Evolutionary conservation across 2,113 vertebrate species (phyloP), one percentile per base, ranked within the genome.

Genomic region (Scopus umbretta): DNA sequence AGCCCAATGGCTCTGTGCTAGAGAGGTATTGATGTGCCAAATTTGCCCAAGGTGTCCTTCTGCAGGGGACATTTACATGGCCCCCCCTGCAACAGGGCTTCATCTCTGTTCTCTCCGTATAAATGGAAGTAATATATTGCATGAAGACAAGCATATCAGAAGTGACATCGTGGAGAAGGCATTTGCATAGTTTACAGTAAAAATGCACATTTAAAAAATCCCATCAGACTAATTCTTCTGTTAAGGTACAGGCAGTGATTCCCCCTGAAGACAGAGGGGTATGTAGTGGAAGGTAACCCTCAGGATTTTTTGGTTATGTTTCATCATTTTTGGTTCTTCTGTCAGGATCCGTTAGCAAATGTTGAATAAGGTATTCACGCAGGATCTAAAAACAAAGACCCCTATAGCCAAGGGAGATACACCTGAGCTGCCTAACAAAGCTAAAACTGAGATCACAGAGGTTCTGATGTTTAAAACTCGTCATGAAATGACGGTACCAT

Each of bases 251-350:
- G 75, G 38, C 79, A 93, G 79, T 5, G 25, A 92, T 88, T 90
- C 38, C 85, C 82, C 85, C 82, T 59, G 71, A 96, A 95, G 95
- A 96, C 80, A 92, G 45, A 93, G 23, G 45, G 47, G 53, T 94
- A 80, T 79, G 93, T 82, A 90, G 78, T 59, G 32, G 82, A 93
- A 90, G 86, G 85, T 83, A 97, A 94, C 92, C 95, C 96, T 90
- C 62, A 95, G 96, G 96, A 96, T 58, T 93, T 96, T 97, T 96
- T 96, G 92, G 95, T 96, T 86, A 25, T 7, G 47, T 96, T 96
- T 97, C 86, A 96, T 96, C 85, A 80, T 80, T 96, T 95, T 96
- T 59, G 85, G 94, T 92, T 95, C 88, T 93, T 94, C 94, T 94
- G 95, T 96, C 96, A 96, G 82, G 88, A 88, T 94, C 90, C 86